A percentile compares a stretch with the other conserved stretches of the same genome.
Evolutionary conservation across 2,888 invertebrate genomes (phyloP).

Genomic region (Eupithecia abbreviata): DNA sequence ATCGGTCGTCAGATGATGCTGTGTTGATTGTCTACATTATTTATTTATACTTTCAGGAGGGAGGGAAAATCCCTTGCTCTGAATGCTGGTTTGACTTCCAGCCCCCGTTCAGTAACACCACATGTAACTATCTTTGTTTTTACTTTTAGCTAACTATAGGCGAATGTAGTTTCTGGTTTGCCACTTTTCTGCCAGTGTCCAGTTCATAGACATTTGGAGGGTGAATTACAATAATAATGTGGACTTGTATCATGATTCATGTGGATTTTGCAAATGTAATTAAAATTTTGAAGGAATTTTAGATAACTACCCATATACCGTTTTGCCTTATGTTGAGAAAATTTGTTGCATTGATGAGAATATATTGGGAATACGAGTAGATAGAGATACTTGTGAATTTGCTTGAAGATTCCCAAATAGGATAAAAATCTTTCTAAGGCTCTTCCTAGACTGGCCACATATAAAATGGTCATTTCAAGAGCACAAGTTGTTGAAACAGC

Average conservation of each 20-base stretch:
- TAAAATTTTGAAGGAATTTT: too few species aligned
- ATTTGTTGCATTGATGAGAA: not conserved
- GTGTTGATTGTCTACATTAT: too few species aligned
- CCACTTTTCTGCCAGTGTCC: too few species aligned
- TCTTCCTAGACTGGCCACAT: not conserved
- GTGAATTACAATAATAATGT: too few species aligned
- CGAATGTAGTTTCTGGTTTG: too few species aligned
- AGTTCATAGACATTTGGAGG: too few species aligned
- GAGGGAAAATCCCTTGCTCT: conserved; percentile 71
- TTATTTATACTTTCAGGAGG: conserved; percentile 56
- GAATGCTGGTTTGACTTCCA: conserved; percentile 71
- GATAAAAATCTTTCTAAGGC: not conserved
- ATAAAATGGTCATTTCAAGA: not conserved
- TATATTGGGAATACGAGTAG: not conserved
- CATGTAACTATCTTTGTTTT: conserved; percentile 52
- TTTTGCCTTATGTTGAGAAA: too few species aligned
- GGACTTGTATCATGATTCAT: too few species aligned
- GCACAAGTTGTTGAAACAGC: not conserved
- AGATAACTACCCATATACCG: too few species aligned
- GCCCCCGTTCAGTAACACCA: conserved; percentile 65
- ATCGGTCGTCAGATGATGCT: too few species aligned
- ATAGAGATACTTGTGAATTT: not conserved
- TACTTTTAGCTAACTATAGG: too few species aligned
- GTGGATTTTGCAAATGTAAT: too few species aligned
- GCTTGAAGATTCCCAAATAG: not conserved